Evolutionary conservation across 2,113 vertebrate species (phyloP), one percentile per base, ranked within the genome.

Genomic region (Xiphophorus hellerii): DNA sequence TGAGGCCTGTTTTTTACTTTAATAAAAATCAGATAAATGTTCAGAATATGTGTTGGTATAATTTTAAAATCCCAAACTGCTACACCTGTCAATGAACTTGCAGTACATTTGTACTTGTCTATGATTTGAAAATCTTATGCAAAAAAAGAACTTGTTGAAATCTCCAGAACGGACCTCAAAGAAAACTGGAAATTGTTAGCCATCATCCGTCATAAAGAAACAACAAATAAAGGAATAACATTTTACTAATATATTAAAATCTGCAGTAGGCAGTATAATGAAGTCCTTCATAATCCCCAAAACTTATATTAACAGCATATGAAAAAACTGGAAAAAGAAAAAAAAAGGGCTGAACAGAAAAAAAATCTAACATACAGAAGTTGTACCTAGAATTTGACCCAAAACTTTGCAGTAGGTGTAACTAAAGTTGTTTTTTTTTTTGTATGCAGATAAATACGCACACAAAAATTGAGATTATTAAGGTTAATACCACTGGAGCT

Each of bases 401-500:
- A 58, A n/a, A 58, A 17, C 17, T 58, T 58, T 58, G 22, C 51
- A 58, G n/a, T 58, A n/a, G 51, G 51, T 58, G 22, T 20, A 17
- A 48, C 15, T 48, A n/a, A 58, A 9, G 51, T 30, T 30, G 3
- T 3, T 30, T 30, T 30, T 30, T 30, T 33, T 35, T 61, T 58
- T 51, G 31, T 58, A 25, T 33, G 12, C 29, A 65, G 39, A n/a
- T 8, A 42, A 66, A 39, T 28, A 14, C 27, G 15, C n/a, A 42
- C 39, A 42, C 39, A 15, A 1, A 28, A 28, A 66, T 3, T 15
- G 5, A 14, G 35, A 63, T 63, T 42, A 39, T 73, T 48, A 33
- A 75, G 75, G 60, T 74, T 69, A 76, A 69, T 62, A 28, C 62
- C 67, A 51, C 37, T 33, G 5, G 62, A 64, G 51, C 30, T 71